Evolutionary conservation across 2,888 invertebrate genomes (phyloP).

Genomic region (Matsumyia berberina): DNA sequence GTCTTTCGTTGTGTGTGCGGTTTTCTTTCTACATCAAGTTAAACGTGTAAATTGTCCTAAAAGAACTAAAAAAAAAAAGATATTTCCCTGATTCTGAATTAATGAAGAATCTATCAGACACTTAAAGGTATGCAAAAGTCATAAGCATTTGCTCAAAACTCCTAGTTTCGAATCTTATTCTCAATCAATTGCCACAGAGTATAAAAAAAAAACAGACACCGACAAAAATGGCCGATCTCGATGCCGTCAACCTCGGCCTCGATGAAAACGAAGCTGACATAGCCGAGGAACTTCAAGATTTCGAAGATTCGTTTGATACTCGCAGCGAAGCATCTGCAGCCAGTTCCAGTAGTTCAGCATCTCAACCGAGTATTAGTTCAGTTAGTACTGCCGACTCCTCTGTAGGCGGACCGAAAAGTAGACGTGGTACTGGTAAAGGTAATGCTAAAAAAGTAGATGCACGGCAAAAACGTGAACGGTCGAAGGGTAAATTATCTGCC

Average conservation of each 20-base stretch:
- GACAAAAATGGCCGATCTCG: conserved; percentile 84
- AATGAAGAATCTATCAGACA: conserved; percentile 71
- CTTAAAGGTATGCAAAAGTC: conserved; percentile 66
- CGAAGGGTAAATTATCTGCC: conserved; percentile 63
- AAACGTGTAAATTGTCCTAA: conserved; percentile 50
- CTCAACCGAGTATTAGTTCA: conserved; percentile 91
- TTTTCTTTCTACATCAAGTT: conserved; percentile 17
- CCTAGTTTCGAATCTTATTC: conserved; percentile 3
- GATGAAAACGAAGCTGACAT: conserved; percentile 90
- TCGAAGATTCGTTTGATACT: conserved; percentile 89
- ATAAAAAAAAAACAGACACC: conserved; percentile 56
- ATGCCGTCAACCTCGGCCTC: conserved; percentile 88
- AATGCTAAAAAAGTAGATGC: conserved; percentile 84
- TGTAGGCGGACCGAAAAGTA: conserved; percentile 84
- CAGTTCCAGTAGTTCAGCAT: conserved; percentile 87
- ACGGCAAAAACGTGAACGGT: conserved; percentile 86
- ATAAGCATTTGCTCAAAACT: neutral
- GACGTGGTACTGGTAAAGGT: conserved; percentile 46
- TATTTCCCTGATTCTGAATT: conserved; percentile 84
- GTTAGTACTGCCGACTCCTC: conserved; percentile 89
- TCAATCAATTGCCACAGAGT: conserved; percentile 35
- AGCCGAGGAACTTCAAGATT: conserved; percentile 92
- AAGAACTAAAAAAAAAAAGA: conserved; percentile 72
- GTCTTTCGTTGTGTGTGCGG: conserved; percentile 49
- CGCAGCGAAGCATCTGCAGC: conserved; percentile 94